Evolutionary conservation across 2,113 vertebrate genomes (phyloP).

Genomic region (Raja brachyura): DNA sequence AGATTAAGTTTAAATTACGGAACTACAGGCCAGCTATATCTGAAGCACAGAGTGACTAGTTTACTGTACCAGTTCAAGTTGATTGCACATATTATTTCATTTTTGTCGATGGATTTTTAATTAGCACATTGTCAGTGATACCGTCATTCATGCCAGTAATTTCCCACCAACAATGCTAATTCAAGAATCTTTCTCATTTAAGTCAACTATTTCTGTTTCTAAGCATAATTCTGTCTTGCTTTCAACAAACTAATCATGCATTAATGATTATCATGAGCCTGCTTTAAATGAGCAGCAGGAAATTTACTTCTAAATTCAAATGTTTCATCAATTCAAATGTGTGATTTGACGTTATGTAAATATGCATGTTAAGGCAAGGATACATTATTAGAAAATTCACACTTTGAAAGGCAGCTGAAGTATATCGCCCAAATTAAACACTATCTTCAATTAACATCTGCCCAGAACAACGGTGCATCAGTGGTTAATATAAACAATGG

Average conservation of each 20-base stretch:
- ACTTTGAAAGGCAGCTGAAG: not conserved
- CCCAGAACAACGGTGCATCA: not conserved
- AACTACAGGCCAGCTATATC: not conserved
- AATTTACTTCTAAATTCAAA: not conserved
- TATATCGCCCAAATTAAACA: not conserved
- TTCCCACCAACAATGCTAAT: not conserved
- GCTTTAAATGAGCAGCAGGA: not conserved
- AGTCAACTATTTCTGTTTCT: slow-evolving; percentile 17
- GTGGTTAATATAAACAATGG: not conserved
- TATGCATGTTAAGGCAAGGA: not conserved
- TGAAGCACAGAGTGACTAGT: not conserved
- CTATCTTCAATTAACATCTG: not conserved
- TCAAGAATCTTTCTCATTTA: not conserved
- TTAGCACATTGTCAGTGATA: not conserved
- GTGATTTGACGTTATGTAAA: not conserved
- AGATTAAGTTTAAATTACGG: not conserved
- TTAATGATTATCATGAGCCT: not conserved
- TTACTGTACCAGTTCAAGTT: not conserved
- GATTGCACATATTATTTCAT: not conserved
- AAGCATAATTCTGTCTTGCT: not conserved
- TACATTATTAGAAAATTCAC: not conserved
- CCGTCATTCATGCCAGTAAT: not conserved
- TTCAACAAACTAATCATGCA: not conserved
- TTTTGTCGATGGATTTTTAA: not conserved
- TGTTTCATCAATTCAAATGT: not conserved